Base-by-base conservation (phyloP, 2,797 vertebrate genomes). In the Diglossa cyanea region DNA sequence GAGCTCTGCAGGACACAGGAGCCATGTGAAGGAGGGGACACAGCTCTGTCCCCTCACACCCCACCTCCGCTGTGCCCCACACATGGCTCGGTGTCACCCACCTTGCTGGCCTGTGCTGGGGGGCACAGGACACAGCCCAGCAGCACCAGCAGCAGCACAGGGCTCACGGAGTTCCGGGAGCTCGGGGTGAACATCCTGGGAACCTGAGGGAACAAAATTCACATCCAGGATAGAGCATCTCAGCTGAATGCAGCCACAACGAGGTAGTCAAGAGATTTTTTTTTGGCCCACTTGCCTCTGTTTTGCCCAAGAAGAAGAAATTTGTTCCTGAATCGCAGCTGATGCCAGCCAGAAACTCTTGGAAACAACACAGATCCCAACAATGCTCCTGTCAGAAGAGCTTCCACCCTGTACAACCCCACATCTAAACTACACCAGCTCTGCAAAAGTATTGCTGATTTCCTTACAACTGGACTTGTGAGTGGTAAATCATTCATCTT, bases 1-100 rank as follows among this genome's bases (percentile, higher is more conserved):
- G 98, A 99, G 94, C 96, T 99, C 99, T 99, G 97, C 10, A 78
- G 91, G 78, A 58, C 42, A 95, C 68, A 86, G 72, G n/a, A 73
- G 44, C 35, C 1, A 5, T 24, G 39, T 11, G 47, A 82, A 44
- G 3, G 30, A 54, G 10, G 6, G 33, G 0, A 3, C 2, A 11
- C 24, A n/a, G 24, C 28, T 45, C 45, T 66, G 60, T 48, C 48
- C 63, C 44, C 62, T 31, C 45, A 16, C 44, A 47, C 19, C 55
- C 55, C 17, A 3, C 33, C 62, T 54, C 75, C 28, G 47, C 39
- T 57, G 50, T 25, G 11, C 48, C 21, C 33, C 26, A 33, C 7
- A 8, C 39, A 5, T 0, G 0, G 61, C 15, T 45, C 4, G 1
- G 31, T 8, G 53, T 61, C 53, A 50, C 97, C 94, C 93, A 97